These are phyloP conservation scores for Triplophysa siluroides DNA, from an alignment of 2,113 vertebrate species.

Conservation along the genomic window DNA sequence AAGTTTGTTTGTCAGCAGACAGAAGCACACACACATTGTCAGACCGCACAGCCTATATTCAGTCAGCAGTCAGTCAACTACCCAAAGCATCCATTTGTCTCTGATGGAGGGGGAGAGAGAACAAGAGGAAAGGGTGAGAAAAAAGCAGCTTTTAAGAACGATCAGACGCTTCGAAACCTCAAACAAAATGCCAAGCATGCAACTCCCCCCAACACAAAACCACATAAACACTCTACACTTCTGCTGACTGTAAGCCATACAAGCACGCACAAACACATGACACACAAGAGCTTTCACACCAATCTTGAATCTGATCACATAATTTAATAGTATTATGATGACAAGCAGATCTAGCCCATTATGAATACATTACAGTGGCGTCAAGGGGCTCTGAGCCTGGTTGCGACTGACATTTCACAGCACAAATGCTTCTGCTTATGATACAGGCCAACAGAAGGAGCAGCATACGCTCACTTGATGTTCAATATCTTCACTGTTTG, in stretches of 20 bases:
- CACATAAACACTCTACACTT: conserved; percentile 27
- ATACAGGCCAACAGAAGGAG: conserved; percentile 21
- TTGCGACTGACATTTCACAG: conserved; percentile 6
- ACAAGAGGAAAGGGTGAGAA: conserved; percentile 10
- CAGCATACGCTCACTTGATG: conserved; percentile 6
- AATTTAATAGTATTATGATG: conserved; percentile 18
- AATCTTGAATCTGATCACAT: conserved; percentile 16
- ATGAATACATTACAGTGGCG: conserved; percentile 30
- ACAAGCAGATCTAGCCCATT: conserved; percentile 21
- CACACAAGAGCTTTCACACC: background rate
- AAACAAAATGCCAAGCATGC: conserved; percentile 21
- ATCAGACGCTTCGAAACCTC: conserved; percentile 14
- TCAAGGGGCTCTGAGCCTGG: conserved; percentile 9
- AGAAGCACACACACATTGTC: conserved; percentile 9
- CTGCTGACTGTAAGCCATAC: conserved; percentile 6
- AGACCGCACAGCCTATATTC: conserved; percentile 13
- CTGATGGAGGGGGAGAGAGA: conserved; percentile 39
- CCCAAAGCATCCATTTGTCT: background rate
- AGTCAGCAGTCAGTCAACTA: conserved; percentile 35
- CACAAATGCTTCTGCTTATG: background rate
- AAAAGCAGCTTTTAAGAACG: conserved; percentile 38
- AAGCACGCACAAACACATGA: conserved; percentile 12
- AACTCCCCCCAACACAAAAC: conserved; percentile 3
- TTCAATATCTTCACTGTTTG: background rate
- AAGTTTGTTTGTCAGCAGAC: conserved; percentile 34